Evolutionary conservation across 2,888 invertebrate genomes (phyloP).

Genomic region (Mylabris sibirica): DNA sequence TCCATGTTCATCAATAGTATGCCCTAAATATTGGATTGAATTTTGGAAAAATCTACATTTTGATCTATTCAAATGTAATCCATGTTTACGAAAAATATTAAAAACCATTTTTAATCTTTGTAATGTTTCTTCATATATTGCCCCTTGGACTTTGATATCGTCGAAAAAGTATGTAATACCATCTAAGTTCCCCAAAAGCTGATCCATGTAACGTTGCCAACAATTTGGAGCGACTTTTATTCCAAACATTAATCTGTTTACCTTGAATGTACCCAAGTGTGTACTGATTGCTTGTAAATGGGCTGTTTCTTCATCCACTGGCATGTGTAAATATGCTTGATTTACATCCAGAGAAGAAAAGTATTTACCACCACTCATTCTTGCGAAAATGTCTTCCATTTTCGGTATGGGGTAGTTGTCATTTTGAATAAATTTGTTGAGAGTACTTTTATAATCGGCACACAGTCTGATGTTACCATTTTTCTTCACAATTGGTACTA

Average conservation of each 20-base stretch:
- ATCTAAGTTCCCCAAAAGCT: conserved; percentile 41
- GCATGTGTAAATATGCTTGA: conserved; percentile 36
- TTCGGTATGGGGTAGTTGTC: too few species aligned
- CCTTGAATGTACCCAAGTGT: conserved; percentile 47
- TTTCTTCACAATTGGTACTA: too few species aligned
- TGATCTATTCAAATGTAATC: conserved; percentile 16
- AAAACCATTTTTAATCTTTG: too few species aligned
- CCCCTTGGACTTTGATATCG: too few species aligned
- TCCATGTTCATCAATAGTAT: too few species aligned
- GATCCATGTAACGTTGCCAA: conserved; percentile 51
- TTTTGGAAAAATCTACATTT: conserved; percentile 16
- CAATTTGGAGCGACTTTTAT: conserved; percentile 45
- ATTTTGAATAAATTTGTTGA: too few species aligned
- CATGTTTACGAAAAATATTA: background rate
- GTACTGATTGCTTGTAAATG: conserved; percentile 36
- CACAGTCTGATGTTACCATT: too few species aligned
- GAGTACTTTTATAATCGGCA: too few species aligned
- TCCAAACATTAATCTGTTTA: conserved; percentile 48
- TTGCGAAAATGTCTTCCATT: too few species aligned
- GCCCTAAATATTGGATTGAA: conserved; percentile 10
- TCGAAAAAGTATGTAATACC: conserved; percentile 46
- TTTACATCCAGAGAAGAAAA: too few species aligned
- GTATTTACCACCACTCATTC: too few species aligned
- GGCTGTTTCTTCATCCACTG: conserved; percentile 32
- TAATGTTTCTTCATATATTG: too few species aligned